Base-by-base conservation (phyloP, 2,797 vertebrate species). In the Falco concolor region DNA sequence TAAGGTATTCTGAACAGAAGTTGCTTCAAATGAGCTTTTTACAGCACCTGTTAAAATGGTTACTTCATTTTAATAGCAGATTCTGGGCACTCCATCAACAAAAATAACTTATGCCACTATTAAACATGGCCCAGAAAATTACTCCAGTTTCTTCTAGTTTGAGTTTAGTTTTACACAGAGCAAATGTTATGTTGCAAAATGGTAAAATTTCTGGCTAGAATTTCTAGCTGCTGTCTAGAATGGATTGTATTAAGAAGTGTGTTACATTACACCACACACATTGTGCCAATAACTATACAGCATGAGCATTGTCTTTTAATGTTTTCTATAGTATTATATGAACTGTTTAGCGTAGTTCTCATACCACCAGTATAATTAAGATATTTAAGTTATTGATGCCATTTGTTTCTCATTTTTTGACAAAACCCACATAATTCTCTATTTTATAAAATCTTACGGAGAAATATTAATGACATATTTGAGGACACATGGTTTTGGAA, bases 61-160 rank as follows among this genome's bases (percentile, higher is more conserved):
- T 82, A 68, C 70, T 82, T 75, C 75, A 76, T 88, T 91, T 93
- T 90, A 93, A 69, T 11, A 87, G 54, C 32, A 78, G 79, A 81
- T 92, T 88, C 65, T 84, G 73, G 79, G 87, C 89, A 91, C 6
- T 45, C 44, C 63, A 79, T 89, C 89, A 90, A 82, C 40, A 93
- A 72, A 93, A 92, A 80, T 75, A 93, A 40, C 18, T 87, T 64
- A 73, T n/a, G 73, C 6, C 5, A 7, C 36, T 79, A 24, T 54
- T 86, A 81, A 93, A 63, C 6, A 44, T 0, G 1, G 21, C 38
- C 21, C 59, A 73, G 79, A 95, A 95, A 90, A 59, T 42, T 49
- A 59, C 15, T 54, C 8, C 4, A 12, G 27, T 74, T 84, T 94
- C 42, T 96, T 78, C 27, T 69, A 69, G 28, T 56, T 56, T 59